phyloP scores from a whole-genome alignment of 2,797 vertebrate species.

The Threskiornis aethiopicus region DNA sequence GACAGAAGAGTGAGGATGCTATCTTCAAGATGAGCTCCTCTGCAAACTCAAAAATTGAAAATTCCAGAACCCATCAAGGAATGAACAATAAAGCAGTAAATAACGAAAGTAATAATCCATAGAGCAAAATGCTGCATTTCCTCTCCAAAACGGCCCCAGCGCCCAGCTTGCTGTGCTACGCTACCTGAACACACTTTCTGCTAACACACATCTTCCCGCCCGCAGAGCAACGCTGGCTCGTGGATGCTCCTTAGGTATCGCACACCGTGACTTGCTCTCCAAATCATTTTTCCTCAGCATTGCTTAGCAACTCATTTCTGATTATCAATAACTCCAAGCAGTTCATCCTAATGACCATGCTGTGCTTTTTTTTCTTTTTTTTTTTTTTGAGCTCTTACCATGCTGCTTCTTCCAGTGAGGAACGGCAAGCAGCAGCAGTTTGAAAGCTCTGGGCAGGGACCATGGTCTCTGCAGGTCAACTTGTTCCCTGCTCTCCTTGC shows the following conservation, averaged over 20 bases:
- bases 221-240: neutral
- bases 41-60: neutral
- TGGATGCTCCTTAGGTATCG: neutral
- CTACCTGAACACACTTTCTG: neutral
- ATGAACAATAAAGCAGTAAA: neutral
- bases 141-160: neutral
- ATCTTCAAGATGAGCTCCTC: neutral
- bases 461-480: neutral
- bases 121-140: neutral
- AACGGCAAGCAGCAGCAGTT: neutral
- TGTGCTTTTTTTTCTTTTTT: neutral
- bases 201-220: neutral
- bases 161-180: neutral
- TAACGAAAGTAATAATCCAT: neutral
- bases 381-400: neutral
- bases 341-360: neutral
- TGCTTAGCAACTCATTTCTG: conserved; percentile 23
- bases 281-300: neutral
- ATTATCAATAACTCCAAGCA: neutral
- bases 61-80: neutral
- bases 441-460: neutral
- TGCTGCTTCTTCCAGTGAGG: neutral
- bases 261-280: neutral
- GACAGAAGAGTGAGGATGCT: neutral
- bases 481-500: neutral